Base-by-base conservation (phyloP, 2,888 invertebrate genomes). In the Trileptium ribeirensis region DNA sequence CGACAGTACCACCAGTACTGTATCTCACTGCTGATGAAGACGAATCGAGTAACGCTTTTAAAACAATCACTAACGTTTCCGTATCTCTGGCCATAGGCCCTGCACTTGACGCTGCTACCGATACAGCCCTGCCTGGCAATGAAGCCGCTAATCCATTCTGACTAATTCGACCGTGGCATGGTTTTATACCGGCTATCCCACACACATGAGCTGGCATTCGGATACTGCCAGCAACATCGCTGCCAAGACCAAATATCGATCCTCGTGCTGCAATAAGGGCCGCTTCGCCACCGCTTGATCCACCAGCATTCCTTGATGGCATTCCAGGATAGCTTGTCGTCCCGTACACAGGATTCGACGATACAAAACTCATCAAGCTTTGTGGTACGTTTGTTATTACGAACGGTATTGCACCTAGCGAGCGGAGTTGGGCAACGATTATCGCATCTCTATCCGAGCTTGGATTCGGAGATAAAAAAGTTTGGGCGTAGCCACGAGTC, bases 351-450 rank as follows among this genome's bases (percentile, higher is more conserved):
- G 90, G 88, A 83, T 90, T 90, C 15, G 88, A 86, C 82, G 88
- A 87, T 24, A 86, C 86, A 82, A 86, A 87, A 24, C 85, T 85
- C 67, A 88, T 82, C 81, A 89, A 84, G 0, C 86, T 87, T 82
- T 89, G 89, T 0, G 90, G 89, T 24, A 89, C 87, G 84, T 90
- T 90, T 8, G 90, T 91, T 83, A 88, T 88, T 34, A 88, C 89
- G 87, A 89, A 91, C 0, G 91, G 90, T 51, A 91, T 86, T n/a
- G 90, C 91, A 77, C 91, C 91, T 3, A 87, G 84, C 1, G 85
- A 82, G 33, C 82, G 84, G 8, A 89, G 82, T 19, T 84, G 83
- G 37, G 83, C 80, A 2, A 86, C 85, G 0, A 86, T 36, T 19
- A 19, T 70, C 19, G 74, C 74, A 36, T 70, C 74, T 8, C 33